These are phyloP conservation scores for Tenthredo notha DNA, from an alignment of 2,888 invertebrate genomes.

Conservation along the genomic window DNA sequence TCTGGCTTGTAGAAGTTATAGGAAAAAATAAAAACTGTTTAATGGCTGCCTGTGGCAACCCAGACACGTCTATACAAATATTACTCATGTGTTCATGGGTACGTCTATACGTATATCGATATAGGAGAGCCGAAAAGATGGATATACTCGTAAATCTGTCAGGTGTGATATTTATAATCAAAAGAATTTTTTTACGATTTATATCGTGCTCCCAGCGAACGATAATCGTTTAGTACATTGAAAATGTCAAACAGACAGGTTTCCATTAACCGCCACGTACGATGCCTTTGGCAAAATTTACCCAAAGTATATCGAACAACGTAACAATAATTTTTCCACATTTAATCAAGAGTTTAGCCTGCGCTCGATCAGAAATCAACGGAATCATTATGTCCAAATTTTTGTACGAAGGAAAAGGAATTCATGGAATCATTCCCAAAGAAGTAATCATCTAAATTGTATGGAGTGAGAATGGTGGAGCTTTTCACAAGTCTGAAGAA, in stretches of 20 bases:
- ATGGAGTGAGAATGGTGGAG: no score
- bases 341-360: background rate
- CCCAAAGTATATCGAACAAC: background rate
- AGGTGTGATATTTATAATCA: conserved; percentile 60
- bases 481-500: no score
- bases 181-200: conserved; percentile 37
- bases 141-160: conserved; percentile 75
- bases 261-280: conserved; percentile 1
- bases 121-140: conserved; percentile 63
- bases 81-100: background rate
- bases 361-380: background rate
- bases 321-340: background rate
- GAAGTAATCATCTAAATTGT: no score
- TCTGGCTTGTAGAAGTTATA: background rate
- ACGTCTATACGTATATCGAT: background rate
- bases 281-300: background rate
- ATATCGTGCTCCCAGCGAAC: conserved; percentile 37
- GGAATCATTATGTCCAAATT: background rate
- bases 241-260: conserved; percentile 46
- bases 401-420: background rate
- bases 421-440: background rate
- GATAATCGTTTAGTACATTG: conserved; percentile 43
- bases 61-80: conserved; percentile 1
- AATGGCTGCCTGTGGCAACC: conserved; percentile 18
- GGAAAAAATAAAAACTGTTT: conserved; percentile 3